Percentiles rank a stretch among this genome's conserved stretches.
These are phyloP conservation scores for Nasonovia ribisnigri DNA, from an alignment of 2,888 invertebrate genomes.

Conservation along the genomic window DNA sequence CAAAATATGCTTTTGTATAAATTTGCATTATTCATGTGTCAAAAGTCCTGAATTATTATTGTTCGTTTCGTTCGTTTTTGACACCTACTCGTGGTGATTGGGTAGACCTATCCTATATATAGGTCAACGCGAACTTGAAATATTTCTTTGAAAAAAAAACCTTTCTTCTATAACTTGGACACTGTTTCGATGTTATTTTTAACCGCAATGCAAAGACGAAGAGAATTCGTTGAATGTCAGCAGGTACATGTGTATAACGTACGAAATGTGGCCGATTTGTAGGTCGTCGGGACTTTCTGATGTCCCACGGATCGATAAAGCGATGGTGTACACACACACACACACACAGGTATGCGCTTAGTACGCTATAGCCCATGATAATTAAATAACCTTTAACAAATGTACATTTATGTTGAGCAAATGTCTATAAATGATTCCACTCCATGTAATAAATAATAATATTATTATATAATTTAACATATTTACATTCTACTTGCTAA, in stretches of 20 bases:
- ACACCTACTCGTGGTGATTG: background rate
- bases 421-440: background rate
- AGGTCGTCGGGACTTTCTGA: conserved; percentile 43
- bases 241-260: conserved; percentile 30
- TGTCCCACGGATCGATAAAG: conserved; percentile 44
- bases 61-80: background rate
- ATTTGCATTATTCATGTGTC: background rate
- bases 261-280: conserved; percentile 43
- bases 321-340: background rate
- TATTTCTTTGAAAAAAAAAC: conserved; percentile 39
- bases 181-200: conserved; percentile 52
- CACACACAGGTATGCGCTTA: background rate
- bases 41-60: background rate
- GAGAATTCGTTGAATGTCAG: conserved; percentile 53
- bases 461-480: background rate
- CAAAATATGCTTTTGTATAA: background rate
- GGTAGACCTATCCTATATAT: background rate
- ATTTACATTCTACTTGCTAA: background rate
- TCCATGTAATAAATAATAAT: background rate
- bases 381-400: background rate
- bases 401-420: background rate
- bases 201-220: conserved; percentile 25
- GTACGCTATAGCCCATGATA: background rate
- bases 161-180: conserved; percentile 39
- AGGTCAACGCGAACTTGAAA: conserved; percentile 53